phyloP scores from a whole-genome alignment of 2,888 invertebrate genomes.

The Leucophenga montana region DNA sequence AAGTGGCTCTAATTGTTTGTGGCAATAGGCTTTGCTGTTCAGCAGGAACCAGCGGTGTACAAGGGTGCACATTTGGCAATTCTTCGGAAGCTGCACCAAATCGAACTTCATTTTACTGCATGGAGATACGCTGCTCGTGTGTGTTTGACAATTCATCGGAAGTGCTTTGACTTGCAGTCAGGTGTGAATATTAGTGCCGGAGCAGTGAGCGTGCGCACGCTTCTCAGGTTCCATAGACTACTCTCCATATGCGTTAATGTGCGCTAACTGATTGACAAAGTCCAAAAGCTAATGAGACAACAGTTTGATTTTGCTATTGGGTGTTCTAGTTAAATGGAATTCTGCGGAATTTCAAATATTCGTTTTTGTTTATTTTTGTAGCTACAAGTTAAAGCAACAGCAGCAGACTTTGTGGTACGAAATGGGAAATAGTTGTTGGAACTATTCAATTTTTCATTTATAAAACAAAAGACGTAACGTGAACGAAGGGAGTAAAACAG shows the following conservation, averaged over 20 bases:
- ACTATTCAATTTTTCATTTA: no score
- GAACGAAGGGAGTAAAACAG: no score
- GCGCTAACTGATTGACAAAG: slow-evolving; percentile 18
- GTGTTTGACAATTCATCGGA: slow-evolving; percentile 50
- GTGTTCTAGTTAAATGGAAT: slow-evolving; percentile 9
- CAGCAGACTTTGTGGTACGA: no score
- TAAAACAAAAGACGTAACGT: no score
- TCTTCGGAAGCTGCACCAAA: slow-evolving; percentile 48
- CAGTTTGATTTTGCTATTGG: neutral
- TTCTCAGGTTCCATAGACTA: neutral
- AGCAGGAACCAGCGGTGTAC: no score
- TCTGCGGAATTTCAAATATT: slow-evolving; percentile 16
- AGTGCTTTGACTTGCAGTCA: slow-evolving; percentile 38
- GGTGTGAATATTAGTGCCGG: slow-evolving; percentile 48
- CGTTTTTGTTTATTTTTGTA: neutral
- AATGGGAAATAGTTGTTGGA: no score
- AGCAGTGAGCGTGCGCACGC: slow-evolving; percentile 11
- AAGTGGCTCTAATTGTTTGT: slow-evolving; percentile 12
- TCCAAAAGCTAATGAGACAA: neutral
- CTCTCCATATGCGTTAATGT: neutral
- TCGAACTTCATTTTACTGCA: no score
- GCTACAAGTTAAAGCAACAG: no score
- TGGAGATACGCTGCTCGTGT: slow-evolving; percentile 23
- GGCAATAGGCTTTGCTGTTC: neutral
- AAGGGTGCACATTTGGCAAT: slow-evolving; percentile 20